Conservation (phyloP, 2,797 vertebrate genomes). For the Propithecus perrieri region DNA sequence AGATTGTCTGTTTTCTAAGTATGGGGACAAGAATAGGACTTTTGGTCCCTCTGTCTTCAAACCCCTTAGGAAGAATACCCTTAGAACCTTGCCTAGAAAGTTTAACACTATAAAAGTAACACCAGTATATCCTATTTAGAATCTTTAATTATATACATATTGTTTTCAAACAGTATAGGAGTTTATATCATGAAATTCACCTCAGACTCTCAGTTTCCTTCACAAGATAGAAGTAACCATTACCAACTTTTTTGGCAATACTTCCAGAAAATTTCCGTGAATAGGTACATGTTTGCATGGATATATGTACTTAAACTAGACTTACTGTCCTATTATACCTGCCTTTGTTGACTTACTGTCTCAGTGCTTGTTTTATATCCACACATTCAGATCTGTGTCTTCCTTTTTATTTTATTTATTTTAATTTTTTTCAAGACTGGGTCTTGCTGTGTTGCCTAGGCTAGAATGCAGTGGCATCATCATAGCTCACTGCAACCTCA, state of each 20-base stretch:
- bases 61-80: slow-evolving; percentile 44
- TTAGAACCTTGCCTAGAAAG: slow-evolving; percentile 72
- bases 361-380: background rate
- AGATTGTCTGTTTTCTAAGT: slow-evolving; percentile 79
- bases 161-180: slow-evolving; percentile 3
- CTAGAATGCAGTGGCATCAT: background rate
- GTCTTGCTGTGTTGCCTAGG: background rate
- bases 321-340: background rate
- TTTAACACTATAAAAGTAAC: slow-evolving; percentile 51
- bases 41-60: slow-evolving; percentile 51
- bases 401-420: background rate
- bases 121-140: background rate
- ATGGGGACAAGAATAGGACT: slow-evolving; percentile 66
- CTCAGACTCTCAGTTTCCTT: background rate
- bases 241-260: background rate
- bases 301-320: background rate
- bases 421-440: no score
- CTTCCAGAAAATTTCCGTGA: slow-evolving; percentile 12
- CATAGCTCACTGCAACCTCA: background rate
- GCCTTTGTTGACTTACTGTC: background rate
- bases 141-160: background rate
- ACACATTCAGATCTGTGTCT: background rate
- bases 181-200: slow-evolving; percentile 10
- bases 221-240: background rate
- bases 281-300: background rate